Evolutionary conservation across 2,888 invertebrate species (phyloP).

Genomic region (Cryptus armator): DNA sequence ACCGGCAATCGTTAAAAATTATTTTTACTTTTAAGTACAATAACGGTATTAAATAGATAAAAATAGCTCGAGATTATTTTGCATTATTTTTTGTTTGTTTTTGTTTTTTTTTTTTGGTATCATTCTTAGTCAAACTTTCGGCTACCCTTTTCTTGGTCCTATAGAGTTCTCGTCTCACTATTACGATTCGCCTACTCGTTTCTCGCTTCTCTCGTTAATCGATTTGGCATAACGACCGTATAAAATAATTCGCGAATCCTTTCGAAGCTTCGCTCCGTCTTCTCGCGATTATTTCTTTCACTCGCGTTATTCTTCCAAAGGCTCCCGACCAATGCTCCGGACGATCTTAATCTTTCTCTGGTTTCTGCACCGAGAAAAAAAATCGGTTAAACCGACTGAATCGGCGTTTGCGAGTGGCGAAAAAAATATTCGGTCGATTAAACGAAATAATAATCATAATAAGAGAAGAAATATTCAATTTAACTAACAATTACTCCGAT

Average conservation of each 20-base stretch:
- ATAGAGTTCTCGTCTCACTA: slow-evolving; percentile 36
- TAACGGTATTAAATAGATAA: slow-evolving; percentile 70
- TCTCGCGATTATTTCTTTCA: slow-evolving; percentile 18
- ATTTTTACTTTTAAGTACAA: slow-evolving; percentile 67
- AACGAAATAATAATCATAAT: no score
- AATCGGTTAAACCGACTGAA: no score
- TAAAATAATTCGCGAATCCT: slow-evolving; percentile 1
- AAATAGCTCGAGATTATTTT: slow-evolving; percentile 65
- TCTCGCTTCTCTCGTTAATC: not conserved
- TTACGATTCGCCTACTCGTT: not conserved
- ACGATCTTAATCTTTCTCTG: slow-evolving; percentile 21
- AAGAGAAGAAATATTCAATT: no score
- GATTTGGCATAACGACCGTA: slow-evolving; percentile 16
- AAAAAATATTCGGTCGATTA: no score
- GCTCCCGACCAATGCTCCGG: not conserved
- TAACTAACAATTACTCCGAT: no score
- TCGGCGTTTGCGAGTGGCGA: no score
- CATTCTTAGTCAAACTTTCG: slow-evolving; percentile 51
- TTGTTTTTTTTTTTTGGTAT: slow-evolving; percentile 35
- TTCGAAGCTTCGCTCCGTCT: not conserved
- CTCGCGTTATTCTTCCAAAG: slow-evolving; percentile 13
- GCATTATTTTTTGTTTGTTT: slow-evolving; percentile 21
- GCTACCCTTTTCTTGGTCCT: slow-evolving; percentile 46
- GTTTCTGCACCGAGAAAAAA: not conserved
- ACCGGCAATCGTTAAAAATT: slow-evolving; percentile 36